phyloP scores from a whole-genome alignment of 1,140 invertebrate genomes.

The Rhopalosiphum padi region DNA sequence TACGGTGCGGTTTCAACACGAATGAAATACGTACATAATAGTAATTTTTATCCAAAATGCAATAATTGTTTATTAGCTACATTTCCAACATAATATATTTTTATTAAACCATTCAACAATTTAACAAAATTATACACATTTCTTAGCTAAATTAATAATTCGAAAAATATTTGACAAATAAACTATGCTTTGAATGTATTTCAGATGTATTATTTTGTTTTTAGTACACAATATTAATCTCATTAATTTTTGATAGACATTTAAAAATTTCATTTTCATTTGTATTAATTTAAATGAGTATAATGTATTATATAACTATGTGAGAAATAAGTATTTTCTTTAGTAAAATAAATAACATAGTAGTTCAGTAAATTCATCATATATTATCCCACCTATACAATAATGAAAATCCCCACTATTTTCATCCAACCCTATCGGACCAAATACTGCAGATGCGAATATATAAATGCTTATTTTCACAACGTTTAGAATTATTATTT shows the following conservation, averaged over 20 bases:
- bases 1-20: constrained; percentile 2
- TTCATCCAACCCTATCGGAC: background rate
- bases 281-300: background rate
- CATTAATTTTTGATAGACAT: background rate
- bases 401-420: background rate
- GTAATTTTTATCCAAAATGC: constrained; percentile 3
- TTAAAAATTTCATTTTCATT: background rate
- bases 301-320: background rate
- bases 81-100: background rate
- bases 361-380: background rate
- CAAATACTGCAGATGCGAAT: background rate
- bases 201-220: background rate
- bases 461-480: background rate
- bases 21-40: background rate
- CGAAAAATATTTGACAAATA: background rate
- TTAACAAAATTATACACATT: background rate
- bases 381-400: background rate
- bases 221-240: background rate
- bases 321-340: background rate
- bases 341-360: background rate
- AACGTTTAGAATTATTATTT: constrained; percentile 39
- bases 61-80: background rate
- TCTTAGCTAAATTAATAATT: background rate
- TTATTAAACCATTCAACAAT: background rate
- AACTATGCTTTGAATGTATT: too few species aligned